Base-by-base conservation (phyloP, 2,888 invertebrate genomes). In the Diarsia dahlii region DNA sequence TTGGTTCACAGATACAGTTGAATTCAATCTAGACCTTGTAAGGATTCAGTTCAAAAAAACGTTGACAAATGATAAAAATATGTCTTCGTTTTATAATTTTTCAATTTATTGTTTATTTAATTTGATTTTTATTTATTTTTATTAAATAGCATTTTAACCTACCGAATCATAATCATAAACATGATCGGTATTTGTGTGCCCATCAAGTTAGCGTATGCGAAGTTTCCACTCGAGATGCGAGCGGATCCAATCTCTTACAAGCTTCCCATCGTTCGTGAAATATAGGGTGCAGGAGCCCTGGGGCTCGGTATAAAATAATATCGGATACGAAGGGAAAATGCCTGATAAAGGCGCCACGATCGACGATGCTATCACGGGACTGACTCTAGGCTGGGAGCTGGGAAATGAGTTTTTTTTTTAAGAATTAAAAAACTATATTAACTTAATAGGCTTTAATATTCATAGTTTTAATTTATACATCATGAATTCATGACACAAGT, bases 161-260 rank as follows among this genome's bases (percentile, higher is more conserved):
- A 39, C 39, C 5, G 6, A 78, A 79, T 80, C 69, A 72, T 58
- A 80, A 80, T 80, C 71, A 79, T 75, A 85, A 84, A 78, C 79
- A 82, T 71, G 69, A 74, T 82, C 77, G 79, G 76, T 76, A 79
- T 86, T 88, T 81, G 12, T 45, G 88, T 85, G 76, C 84, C 86
- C 78, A 89, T 89, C 86, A 83, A 84, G 86, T 86, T 78, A 89
- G 81, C 89, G 90, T 90, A 92, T 92, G 91, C 91, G 91, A 91
- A 94, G 91, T 92, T 92, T 91, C 88, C 90, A 90, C 90, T 90
- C 89, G 90, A 90, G 91, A 90, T 92, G 89, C 88, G 88, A 73
- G 67, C 85, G 76, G 76, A 74, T 88, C 85, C 87, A 83, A 86
- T 89, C 86, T 83, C 84, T 83, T 83, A 83, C 92, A 91, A 91